Evolutionary conservation across 2,797 vertebrate genomes (phyloP), one percentile per base, ranked within the genome.

Genomic region (Pristis pectinata): DNA sequence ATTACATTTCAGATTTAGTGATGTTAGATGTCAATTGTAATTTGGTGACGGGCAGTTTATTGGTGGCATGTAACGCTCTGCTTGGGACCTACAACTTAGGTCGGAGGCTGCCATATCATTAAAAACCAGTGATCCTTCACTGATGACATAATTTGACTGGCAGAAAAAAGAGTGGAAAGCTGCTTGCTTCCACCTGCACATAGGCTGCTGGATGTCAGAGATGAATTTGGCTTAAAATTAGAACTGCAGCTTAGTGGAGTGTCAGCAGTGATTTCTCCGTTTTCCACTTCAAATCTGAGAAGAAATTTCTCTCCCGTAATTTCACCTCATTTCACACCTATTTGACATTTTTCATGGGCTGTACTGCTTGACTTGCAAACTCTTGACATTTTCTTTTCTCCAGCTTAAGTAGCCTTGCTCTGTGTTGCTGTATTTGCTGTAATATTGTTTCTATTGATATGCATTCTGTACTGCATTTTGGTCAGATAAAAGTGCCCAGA

Each of bases 1-100:
- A 98, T 98, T 98, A 97, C 97, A 96, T 97, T 95, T 96, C 97
- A 97, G 97, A 97, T 98, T 97, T 97, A 97, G 97, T 98, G 98
- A 98, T 96, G 97, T 97, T 97, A 97, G 97, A 96, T 97, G 97
- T 97, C 98, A 98, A 97, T 97, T 97, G 97, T 98, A 97, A 98
- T 98, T 98, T 98, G 97, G 97, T 98, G 98, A 98, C 98, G 98
- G 98, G 98, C 98, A 98, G 98, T 98, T 98, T 98, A 98, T 98
- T 98, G 97, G 97, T 97, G 97, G 96, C 98, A 97, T 97, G 97
- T 97, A 98, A 97, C 97, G 97, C 97, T 97, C 97, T 97, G 96
- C 19, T 34, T 94, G 97, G 97, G 97, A 97, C 96, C 96, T 96
- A 95, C 96, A 97, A 97, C 97, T 97, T 97, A 97, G 97, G 97